These are phyloP conservation scores for Gryon sp. DNA, from an alignment of 1,140 invertebrate genomes.

Conservation along the genomic window DNA sequence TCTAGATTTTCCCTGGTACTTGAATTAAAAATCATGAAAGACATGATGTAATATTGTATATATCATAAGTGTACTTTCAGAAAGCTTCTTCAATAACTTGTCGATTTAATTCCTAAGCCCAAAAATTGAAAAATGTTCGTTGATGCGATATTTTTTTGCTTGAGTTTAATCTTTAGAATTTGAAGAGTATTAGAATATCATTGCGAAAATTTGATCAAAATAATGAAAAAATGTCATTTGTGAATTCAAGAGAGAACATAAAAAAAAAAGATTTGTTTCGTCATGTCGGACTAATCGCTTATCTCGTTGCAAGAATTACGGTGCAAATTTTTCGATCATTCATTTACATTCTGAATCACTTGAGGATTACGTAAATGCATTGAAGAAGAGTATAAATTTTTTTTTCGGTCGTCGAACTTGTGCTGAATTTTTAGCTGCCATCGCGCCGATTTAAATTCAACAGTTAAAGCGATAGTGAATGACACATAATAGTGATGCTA, in stretches of 20 bases:
- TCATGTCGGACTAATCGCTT: slow-evolving; percentile 18
- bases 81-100: slow-evolving; percentile 30
- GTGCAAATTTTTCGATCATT: slow-evolving; percentile 35
- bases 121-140: slow-evolving; percentile 40
- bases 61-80: slow-evolving; percentile 39
- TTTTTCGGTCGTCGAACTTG: slow-evolving; percentile 30
- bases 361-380: slow-evolving; percentile 31
- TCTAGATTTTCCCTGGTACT: slow-evolving; percentile 38
- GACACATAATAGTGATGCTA: slow-evolving; percentile 35
- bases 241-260: slow-evolving; percentile 7
- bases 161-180: slow-evolving; percentile 13
- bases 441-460: slow-evolving; percentile 22
- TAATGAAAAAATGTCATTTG: slow-evolving; percentile 39
- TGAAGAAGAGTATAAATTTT: slow-evolving; percentile 45
- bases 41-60: slow-evolving; percentile 29
- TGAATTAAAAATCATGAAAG: slow-evolving; percentile 41
- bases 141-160: slow-evolving; percentile 26
- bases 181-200: slow-evolving; percentile 26
- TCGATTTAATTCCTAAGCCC: slow-evolving; percentile 35
- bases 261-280: slow-evolving; percentile 30
- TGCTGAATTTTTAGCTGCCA: slow-evolving; percentile 19
- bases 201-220: slow-evolving; percentile 27
- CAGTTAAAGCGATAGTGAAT: slow-evolving; percentile 33
- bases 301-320: slow-evolving; percentile 44
- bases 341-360: slow-evolving; percentile 28